Evolutionary conservation across 2,888 invertebrate species (phyloP), one percentile per base, ranked within the genome.

Genomic region (Drosophila buzzatii): DNA sequence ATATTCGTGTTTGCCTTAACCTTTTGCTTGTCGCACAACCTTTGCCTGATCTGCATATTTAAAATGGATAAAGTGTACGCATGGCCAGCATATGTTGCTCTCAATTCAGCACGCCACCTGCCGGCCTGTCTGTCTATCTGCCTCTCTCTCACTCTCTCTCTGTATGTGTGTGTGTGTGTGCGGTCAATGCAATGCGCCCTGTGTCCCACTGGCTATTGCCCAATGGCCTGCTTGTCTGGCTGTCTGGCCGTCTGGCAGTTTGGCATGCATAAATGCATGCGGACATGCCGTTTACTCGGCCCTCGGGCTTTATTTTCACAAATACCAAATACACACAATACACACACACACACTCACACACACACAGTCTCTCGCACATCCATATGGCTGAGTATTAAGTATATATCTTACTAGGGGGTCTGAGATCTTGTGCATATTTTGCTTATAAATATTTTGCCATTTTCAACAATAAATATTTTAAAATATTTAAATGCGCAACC

Each of bases 381-480:
- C 47, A 53, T 23, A 18, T 33, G 51, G n/a, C 37, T 23, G 56
- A 23, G 65, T 39, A 51, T 65, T 65, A 58, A 64, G 51, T 53
- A 33, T 18, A 55, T 66, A 27, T 35, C 55, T 67, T 60, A 23
- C 42, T 65, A 61, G 59, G 49, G 51, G 16, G 42, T 57, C 57
- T 35, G 49, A 73, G 45, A 63, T 66, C 67, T 76, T 79, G 65
- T 76, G 85, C 85, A 82, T 85, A 85, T 79, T 73, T 70, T 64
- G 68, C 80, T 71, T 75, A 85, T 82, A 82, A 85, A 82, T 85
- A 85, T 82, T 85, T 82, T 74, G 68, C 47, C 69, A 82, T 82
- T 85, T 85, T 82, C 76, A 80, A 75, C 82, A 82, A 82, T 85
- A 85, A 82, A 82, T 82, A 82, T 82, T 82, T 85, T 79, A 73